These are phyloP conservation scores for Macroglossus sobrinus DNA, from an alignment of 2,113 vertebrate genomes.

Conservation along the genomic window DNA sequence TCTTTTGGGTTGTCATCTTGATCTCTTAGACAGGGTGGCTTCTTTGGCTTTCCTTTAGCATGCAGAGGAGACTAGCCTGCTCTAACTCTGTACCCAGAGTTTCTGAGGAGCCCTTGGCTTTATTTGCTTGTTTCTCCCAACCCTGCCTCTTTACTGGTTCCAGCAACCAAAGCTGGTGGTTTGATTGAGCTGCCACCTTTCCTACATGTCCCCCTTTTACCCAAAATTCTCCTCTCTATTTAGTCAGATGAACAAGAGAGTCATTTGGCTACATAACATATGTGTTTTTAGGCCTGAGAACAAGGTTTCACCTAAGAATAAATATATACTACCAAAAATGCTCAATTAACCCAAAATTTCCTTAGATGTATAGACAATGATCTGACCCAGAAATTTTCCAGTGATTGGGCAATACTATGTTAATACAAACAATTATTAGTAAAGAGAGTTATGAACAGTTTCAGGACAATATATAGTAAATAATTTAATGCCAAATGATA, in stretches of 20 bases:
- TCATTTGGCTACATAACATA: background rate
- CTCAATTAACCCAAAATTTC: background rate
- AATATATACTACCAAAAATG: background rate
- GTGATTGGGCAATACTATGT: slow-evolving; percentile 28
- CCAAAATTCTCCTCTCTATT: background rate
- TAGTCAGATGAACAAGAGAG: background rate
- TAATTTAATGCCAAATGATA: background rate
- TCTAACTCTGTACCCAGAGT: too few relatives aligned
- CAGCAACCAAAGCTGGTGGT: too few relatives aligned
- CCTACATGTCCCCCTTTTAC: too few relatives aligned
- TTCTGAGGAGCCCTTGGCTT: background rate
- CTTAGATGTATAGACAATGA: background rate
- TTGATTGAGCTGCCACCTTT: background rate
- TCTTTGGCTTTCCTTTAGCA: background rate
- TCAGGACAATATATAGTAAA: slow-evolving; percentile 53
- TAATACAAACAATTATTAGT: slow-evolving; percentile 38
- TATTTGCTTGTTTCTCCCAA: background rate
- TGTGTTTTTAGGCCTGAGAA: background rate
- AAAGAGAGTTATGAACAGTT: slow-evolving; percentile 28
- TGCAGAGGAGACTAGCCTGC: background rate
- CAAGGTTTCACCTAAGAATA: background rate
- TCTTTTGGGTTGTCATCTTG: background rate
- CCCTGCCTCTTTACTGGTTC: background rate
- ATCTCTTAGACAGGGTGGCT: background rate
- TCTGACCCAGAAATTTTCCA: background rate